Evolutionary conservation across 1,140 invertebrate species (phyloP), one percentile per base, ranked within the genome.

Genomic region (Papilio xuthus): DNA sequence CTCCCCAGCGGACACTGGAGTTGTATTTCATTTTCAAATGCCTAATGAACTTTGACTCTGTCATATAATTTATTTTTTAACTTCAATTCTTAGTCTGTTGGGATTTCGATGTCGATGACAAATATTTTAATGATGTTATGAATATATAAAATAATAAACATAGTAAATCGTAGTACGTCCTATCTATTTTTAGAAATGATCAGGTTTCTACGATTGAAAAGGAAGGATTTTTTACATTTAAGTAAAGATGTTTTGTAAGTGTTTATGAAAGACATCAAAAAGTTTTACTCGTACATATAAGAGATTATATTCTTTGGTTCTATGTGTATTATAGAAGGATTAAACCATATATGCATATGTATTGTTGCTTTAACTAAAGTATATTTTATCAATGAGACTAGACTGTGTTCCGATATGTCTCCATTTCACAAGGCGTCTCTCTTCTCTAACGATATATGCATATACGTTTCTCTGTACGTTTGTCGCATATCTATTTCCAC

Each of bases 401-500:
- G 28, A 20, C 28, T 12, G 28, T 20, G 10, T 15, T 6, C 41
- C 53, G 72, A 74, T 74, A 74, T 74, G 42, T 74, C 23, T 50
- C 42, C 47, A 50, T 73, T 73, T 73, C 42, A 6, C 72, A 69
- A 79, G 74, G 79, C 20, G 44, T 81, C 67, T 77, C 79, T 50
- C 63, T 44, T 80, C 47, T 28, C 41, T 42, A 4, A 63, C 71
- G 79, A 75, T 78, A 70, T 87, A 77, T 53, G 63, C 60, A 81
- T 81, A 84, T 71, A 79, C 71, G 83, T 82, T 80, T 84, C 84
- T 80, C 82, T 79, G 77, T 84, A 83, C 84, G 79, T 88, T 88
- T 82, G 88, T 85, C 79, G 79, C 83, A 78, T 92, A 90, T 92
- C 88, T 86, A 85, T 90, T 92, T 92, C 88, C 89, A 85, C 86